Percentiles rank a stretch among this genome's conserved stretches.
phyloP scores from a whole-genome alignment of 2,888 invertebrate genomes.

The Noctua pronuba region DNA sequence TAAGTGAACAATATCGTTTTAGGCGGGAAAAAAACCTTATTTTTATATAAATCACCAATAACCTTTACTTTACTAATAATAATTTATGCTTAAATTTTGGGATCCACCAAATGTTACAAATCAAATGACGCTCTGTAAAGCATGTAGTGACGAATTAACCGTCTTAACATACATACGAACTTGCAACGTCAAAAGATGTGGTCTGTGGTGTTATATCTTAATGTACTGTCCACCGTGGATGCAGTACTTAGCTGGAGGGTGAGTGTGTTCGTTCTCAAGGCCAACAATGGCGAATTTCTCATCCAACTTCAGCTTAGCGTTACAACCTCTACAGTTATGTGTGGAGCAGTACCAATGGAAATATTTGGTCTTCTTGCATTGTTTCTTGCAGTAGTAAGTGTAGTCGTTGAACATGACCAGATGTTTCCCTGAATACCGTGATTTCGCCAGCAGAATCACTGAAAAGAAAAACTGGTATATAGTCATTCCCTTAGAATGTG shows the following conservation, averaged over 20 bases:
- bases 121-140: too few relatives aligned
- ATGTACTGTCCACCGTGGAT: neutral
- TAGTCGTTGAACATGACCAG: slow-evolving; percentile 76
- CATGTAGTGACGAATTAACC: neutral
- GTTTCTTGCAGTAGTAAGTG: slow-evolving; percentile 84
- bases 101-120: too few relatives aligned
- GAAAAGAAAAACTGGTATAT: neutral
- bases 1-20: too few relatives aligned
- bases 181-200: too few relatives aligned
- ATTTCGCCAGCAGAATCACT: neutral
- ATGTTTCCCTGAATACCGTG: neutral
- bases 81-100: too few relatives aligned
- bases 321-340: slow-evolving; percentile 83
- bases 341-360: slow-evolving; percentile 86
- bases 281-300: slow-evolving; percentile 75
- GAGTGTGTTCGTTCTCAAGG: slow-evolving; percentile 1
- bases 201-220: neutral
- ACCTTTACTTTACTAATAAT: too few relatives aligned
- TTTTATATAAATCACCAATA: too few relatives aligned
- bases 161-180: too few relatives aligned
- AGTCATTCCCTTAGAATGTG: neutral
- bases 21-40: too few relatives aligned
- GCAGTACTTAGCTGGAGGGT: neutral
- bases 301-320: slow-evolving; percentile 80
- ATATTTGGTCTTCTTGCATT: slow-evolving; percentile 79